Percentiles rank a stretch among this genome's conserved stretches.
Conservation (phyloP, 2,888 invertebrate genomes). For the Cancer borealis region DNA sequence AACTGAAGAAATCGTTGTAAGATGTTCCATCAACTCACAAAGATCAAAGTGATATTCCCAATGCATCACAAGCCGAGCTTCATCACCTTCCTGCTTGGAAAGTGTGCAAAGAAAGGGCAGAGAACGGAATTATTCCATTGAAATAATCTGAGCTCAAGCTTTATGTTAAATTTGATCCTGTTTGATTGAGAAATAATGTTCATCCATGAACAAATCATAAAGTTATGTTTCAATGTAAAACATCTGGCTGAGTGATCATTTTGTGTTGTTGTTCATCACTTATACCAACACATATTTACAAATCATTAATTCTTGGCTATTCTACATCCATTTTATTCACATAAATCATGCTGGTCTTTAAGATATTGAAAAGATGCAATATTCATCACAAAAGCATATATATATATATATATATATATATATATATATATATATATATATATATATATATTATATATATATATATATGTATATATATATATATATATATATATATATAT, state of each 20-base stretch:
- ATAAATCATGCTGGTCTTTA: slow-evolving; percentile 21
- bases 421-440: slow-evolving; percentile 2
- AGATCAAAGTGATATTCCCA: not conserved
- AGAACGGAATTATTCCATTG: not conserved
- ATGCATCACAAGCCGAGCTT: not conserved
- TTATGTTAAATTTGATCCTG: not conserved
- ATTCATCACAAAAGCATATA: slow-evolving; percentile 58
- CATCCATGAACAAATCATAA: not conserved
- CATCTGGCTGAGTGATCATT: not conserved
- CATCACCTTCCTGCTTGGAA: not conserved
- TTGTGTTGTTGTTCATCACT: not conserved
- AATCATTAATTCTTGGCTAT: slow-evolving; percentile 42
- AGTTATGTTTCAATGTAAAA: not conserved
- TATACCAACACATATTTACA: not conserved
- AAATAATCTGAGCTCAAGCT: not conserved
- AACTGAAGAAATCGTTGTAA: not conserved
- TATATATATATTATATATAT: slow-evolving; percentile 56
- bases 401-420: slow-evolving; percentile 35
- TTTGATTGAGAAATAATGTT: not conserved
- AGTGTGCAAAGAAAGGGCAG: not conserved
- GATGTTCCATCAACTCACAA: not conserved
- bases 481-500: slow-evolving; percentile 52
- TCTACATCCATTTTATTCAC: slow-evolving; percentile 41
- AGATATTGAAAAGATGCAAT: slow-evolving; percentile 53
- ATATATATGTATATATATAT: slow-evolving; percentile 39